Evolutionary conservation across 2,888 invertebrate genomes (phyloP), one percentile per base, ranked within the genome.

Genomic region (Sesia apiformis): DNA sequence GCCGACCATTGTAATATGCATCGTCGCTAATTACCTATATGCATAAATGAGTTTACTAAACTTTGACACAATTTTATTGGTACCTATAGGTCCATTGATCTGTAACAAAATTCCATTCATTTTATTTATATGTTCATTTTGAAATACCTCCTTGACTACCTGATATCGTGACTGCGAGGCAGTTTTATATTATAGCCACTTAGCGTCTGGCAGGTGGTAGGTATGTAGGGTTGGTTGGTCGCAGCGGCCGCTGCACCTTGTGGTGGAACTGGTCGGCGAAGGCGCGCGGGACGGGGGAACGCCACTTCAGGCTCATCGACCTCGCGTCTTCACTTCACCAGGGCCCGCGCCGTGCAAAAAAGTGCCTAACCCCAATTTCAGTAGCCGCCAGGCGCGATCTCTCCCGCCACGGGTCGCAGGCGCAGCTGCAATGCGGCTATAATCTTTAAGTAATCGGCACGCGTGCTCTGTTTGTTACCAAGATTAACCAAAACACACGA

Each of bases 201-300:
- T 40, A 82, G 80, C 76, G 85, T 84, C 85, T 84, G 86, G 79
- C 87, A 86, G 87, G 86, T 86, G 85, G 84, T 86, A 86, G 77
- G 71, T 86, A 85, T 84, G 80, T 85, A 80, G 84, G 84, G 84
- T 77, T 78, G 60, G 57, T 55, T 55, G 76, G 73, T 72, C 73
- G 74, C 72, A 63, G 79, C 77, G 82, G 81, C 68, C 84, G 81
- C 78, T 84, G 83, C 84, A 86, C 85, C 84, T 85, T 83, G 83
- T 81, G 82, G 75, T 76, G 75, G 78, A 84, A 87, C 86, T 81
- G 86, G 87, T 87, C 82, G 76, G 52, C 69, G 69, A 73, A 71
- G 68, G 64, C 61, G 69, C 64, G 65, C 68, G 61, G 66, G 60
- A 60, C 67, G 60, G 65, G 62, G 60, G 42, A 56, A 58, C 53